These are phyloP conservation scores for Diadegma fenestrale DNA, from an alignment of 2,888 invertebrate genomes.

Conservation along the genomic window DNA sequence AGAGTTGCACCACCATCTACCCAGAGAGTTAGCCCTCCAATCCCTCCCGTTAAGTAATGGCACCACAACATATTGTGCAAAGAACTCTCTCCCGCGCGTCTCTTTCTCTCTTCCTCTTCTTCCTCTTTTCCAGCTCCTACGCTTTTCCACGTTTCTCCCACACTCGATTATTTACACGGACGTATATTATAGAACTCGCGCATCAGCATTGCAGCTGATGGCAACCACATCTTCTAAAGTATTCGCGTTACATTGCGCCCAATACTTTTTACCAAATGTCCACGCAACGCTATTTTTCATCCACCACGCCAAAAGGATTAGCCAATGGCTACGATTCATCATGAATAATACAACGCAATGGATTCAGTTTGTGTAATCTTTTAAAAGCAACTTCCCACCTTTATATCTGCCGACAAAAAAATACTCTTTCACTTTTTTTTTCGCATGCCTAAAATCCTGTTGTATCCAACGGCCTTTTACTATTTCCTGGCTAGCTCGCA, in stretches of 20 bases:
- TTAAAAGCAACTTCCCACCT: neutral
- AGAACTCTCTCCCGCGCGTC: conserved; percentile 78
- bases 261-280: conserved; percentile 5
- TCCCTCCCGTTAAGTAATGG: conserved; percentile 80
- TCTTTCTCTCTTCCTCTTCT: conserved; percentile 71
- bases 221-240: conserved; percentile 31
- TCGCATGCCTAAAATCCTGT: neutral
- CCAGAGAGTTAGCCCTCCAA: conserved; percentile 52
- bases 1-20: conserved; percentile 55
- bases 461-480: neutral
- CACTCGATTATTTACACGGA: conserved; percentile 63
- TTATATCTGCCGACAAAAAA: neutral
- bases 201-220: conserved; percentile 49
- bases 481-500: neutral
- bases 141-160: conserved; percentile 12
- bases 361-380: conserved; percentile 12
- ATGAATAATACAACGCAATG: conserved; percentile 5
- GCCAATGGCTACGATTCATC: conserved; percentile 1
- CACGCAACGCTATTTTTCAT: conserved; percentile 2
- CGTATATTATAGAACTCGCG: conserved; percentile 37
- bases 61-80: conserved; percentile 83
- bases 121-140: neutral
- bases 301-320: conserved; percentile 6
- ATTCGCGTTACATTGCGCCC: conserved; percentile 14
- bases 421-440: neutral